phyloP scores from a whole-genome alignment of 2,113 vertebrate genomes.

The Engraulis encrasicolus region DNA sequence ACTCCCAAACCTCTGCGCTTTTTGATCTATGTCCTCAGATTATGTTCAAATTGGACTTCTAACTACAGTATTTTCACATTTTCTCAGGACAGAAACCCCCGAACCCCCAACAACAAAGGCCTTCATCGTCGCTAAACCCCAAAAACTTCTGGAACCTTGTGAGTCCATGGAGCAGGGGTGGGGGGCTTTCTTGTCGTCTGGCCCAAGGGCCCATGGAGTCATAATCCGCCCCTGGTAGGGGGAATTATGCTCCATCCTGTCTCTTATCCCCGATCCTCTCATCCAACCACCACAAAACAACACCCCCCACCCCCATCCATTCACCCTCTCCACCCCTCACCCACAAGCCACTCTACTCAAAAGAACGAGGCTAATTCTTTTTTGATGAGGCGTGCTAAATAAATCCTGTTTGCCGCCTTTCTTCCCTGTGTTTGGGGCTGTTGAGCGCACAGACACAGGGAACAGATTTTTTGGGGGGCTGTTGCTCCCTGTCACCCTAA shows the following conservation, averaged over 20 bases:
- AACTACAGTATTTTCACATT: too few relatives aligned
- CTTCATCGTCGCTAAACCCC: too few relatives aligned
- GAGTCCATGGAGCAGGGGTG: too few relatives aligned
- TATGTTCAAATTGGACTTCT: too few relatives aligned
- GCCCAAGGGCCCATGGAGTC: too few relatives aligned
- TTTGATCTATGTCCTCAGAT: too few relatives aligned
- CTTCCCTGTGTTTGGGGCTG: slow-evolving; percentile 72
- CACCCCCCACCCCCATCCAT: slow-evolving; percentile 67
- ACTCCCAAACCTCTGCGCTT: too few relatives aligned
- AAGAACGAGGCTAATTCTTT: slow-evolving; percentile 82
- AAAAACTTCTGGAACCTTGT: too few relatives aligned
- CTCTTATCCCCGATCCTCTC: slow-evolving; percentile 60
- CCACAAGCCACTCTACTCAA: slow-evolving; percentile 65
- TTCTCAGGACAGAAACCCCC: too few relatives aligned
- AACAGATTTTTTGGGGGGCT: slow-evolving; percentile 83
- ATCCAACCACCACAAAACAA: slow-evolving; percentile 68
- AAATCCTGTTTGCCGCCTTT: slow-evolving; percentile 85
- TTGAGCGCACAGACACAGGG: slow-evolving; percentile 86
- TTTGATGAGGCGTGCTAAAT: slow-evolving; percentile 89
- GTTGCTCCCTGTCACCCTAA: slow-evolving; percentile 66
- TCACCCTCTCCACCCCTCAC: slow-evolving; percentile 64
- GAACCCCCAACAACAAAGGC: too few relatives aligned
- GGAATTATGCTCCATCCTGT: slow-evolving; percentile 61
- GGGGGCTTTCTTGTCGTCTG: too few relatives aligned
- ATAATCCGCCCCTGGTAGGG: too few relatives aligned